Evolutionary conservation across 2,888 invertebrate genomes (phyloP).

Genomic region (Salpingus planirostris): DNA sequence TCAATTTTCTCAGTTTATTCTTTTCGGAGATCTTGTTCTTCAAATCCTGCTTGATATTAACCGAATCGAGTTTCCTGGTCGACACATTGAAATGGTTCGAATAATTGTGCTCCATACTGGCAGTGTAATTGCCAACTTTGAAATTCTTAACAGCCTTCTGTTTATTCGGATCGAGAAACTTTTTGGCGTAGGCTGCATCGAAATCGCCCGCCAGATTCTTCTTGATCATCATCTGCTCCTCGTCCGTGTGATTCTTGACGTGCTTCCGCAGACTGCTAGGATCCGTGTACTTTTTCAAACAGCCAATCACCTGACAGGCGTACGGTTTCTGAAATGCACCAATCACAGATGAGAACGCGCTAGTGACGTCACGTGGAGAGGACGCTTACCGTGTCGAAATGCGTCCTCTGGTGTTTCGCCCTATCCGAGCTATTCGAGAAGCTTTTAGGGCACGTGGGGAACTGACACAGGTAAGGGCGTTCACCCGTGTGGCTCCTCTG

Average conservation of each 20-base stretch:
- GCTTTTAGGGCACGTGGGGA: constrained; percentile 85
- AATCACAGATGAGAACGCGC: background rate
- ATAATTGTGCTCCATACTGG: constrained; percentile 31
- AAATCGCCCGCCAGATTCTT: constrained; percentile 22
- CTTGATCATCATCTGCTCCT: constrained; percentile 39
- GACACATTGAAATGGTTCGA: constrained; percentile 18
- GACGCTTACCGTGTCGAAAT: constrained; percentile 87
- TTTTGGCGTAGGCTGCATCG: constrained; percentile 16
- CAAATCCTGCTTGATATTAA: constrained; percentile 35
- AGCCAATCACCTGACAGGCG: constrained; percentile 79
- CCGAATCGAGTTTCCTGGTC: constrained; percentile 18
- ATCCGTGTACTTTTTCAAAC: constrained; percentile 87
- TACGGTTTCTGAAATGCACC: constrained; percentile 70
- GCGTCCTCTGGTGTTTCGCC: constrained; percentile 97
- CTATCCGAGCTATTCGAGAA: constrained; percentile 98
- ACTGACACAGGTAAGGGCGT: constrained; percentile 91
- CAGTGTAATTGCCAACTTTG: too few relatives aligned
- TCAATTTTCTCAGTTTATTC: constrained; percentile 17
- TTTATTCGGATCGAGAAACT: constrained; percentile 25
- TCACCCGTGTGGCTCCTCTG: constrained; percentile 93
- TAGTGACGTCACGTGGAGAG: too few relatives aligned
- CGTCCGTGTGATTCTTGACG: constrained; percentile 66
- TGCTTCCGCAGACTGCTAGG: constrained; percentile 90
- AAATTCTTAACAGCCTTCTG: constrained; percentile 23
- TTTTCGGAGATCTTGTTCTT: constrained; percentile 40